Conservation (phyloP, 35 echinoderm and acorn worm genomes). For the Anneissia japonica region DNA sequence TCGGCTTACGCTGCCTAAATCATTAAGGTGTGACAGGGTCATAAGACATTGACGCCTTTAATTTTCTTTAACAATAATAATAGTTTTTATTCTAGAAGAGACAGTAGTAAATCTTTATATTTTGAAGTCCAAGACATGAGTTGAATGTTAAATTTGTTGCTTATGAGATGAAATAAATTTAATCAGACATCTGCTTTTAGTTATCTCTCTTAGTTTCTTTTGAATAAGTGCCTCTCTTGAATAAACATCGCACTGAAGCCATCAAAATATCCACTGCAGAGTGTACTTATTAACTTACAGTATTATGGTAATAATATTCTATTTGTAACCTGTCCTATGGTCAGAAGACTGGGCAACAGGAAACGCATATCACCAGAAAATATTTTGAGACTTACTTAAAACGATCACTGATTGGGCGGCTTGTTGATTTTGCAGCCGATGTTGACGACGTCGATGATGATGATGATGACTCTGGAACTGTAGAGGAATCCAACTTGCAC, state of each 20-base stretch:
- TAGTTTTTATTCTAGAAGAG: too few species aligned
- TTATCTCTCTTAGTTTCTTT: neutral
- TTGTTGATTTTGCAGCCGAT: conserved; percentile 30
- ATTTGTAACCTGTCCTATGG: neutral
- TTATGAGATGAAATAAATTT: too few species aligned
- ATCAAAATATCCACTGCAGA: neutral
- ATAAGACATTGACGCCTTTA: too few species aligned
- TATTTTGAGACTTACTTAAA: conserved; percentile 67
- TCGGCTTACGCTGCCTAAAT: too few species aligned
- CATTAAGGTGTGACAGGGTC: too few species aligned
- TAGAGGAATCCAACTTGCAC: conserved; percentile 77
- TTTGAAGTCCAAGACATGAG: too few species aligned
- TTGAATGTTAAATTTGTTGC: too few species aligned
- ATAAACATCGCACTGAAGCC: neutral
- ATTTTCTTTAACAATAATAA: too few species aligned
- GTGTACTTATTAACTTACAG: neutral
- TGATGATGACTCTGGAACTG: conserved; percentile 40
- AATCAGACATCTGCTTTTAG: neutral
- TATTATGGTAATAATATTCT: neutral
- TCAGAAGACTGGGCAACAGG: neutral
- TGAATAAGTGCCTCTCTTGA: neutral
- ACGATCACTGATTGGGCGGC: conserved; percentile 70
- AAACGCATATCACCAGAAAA: neutral
- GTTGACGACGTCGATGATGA: neutral
- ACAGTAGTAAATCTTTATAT: too few species aligned